Percentiles rank a stretch among this genome's conserved stretches.
Conservation (phyloP, 1,140 invertebrate genomes). For the Varroa destructor region DNA sequence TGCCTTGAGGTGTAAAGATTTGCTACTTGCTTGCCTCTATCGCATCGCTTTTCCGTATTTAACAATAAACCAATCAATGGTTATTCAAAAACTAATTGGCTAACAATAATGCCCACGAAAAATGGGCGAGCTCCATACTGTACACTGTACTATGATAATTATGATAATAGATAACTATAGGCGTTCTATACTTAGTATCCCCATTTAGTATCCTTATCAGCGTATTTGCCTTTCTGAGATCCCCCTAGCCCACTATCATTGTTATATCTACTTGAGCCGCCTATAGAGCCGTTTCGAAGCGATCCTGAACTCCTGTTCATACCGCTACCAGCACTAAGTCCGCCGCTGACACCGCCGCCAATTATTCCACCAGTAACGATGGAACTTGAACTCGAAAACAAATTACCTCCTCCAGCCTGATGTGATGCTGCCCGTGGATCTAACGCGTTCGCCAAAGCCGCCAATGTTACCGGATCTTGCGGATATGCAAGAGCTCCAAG, state of each 20-base stretch:
- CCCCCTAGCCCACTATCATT: neutral
- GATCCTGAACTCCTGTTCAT: neutral
- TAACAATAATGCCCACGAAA: no score
- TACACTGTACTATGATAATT: no score
- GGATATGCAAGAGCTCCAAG: neutral
- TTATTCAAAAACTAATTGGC: no score
- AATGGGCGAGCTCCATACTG: no score
- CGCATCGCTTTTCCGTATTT: no score
- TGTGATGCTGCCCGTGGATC: neutral
- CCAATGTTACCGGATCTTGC: neutral
- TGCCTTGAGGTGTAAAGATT: no score
- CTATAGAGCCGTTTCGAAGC: neutral
- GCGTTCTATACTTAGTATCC: no score
- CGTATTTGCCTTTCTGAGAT: no score
- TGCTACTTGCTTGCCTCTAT: no score
- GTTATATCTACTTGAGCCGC: neutral
- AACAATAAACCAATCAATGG: no score
- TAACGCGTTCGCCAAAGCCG: neutral
- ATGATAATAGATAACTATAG: no score
- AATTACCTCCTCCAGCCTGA: neutral
- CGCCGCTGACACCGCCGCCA: neutral
- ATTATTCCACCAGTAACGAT: neutral
- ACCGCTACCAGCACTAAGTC: neutral
- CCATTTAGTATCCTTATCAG: no score
- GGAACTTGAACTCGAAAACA: neutral